phyloP scores from a whole-genome alignment of 2,797 vertebrate genomes.

The Ispidina lecontei region DNA sequence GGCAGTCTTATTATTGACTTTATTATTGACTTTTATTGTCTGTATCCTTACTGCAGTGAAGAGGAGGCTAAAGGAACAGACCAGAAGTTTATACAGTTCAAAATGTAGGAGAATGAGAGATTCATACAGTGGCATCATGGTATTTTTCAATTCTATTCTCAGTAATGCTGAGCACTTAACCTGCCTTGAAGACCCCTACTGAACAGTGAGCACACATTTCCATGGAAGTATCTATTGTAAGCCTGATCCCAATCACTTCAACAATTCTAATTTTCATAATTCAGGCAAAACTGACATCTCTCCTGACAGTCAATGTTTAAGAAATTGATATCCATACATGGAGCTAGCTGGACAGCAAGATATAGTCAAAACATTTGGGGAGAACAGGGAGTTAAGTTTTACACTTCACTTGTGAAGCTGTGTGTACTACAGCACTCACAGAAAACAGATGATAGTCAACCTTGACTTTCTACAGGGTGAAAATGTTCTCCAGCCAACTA shows the following conservation, averaged over 20 bases:
- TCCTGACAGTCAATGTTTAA: neutral
- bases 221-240: neutral
- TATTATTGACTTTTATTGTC: neutral
- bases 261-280: neutral
- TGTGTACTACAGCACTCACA: neutral
- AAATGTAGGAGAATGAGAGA: neutral
- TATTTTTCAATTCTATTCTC: neutral
- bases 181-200: neutral
- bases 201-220: neutral
- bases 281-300: neutral
- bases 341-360: neutral
- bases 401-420: neutral
- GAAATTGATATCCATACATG: neutral
- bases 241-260: neutral
- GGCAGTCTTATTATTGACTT: neutral
- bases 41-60: neutral
- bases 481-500: neutral
- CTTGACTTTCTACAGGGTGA: neutral
- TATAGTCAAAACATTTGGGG: neutral
- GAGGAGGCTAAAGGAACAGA: neutral
- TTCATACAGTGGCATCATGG: neutral
- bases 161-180: neutral
- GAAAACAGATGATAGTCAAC: neutral
- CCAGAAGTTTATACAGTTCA: neutral
- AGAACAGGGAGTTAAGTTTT: neutral